phyloP scores from a whole-genome alignment of 2,113 vertebrate genomes.

The Anolis carolinensis region DNA sequence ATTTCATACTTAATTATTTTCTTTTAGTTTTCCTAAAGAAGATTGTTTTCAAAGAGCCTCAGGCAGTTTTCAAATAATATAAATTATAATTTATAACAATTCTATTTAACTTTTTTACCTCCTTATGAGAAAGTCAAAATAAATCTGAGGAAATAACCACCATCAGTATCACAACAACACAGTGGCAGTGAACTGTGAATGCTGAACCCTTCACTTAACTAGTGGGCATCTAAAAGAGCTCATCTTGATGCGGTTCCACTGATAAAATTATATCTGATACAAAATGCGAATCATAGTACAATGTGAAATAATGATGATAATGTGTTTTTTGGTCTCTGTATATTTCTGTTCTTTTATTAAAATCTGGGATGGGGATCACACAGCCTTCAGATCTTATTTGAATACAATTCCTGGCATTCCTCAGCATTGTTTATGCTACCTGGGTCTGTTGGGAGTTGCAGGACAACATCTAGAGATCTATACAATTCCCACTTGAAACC shows the following conservation, averaged over 20 bases:
- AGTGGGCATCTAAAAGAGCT: not conserved
- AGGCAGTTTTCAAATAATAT: not conserved
- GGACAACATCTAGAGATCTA: too few relatives aligned
- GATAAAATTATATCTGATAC: not conserved
- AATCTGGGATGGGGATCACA: too few relatives aligned
- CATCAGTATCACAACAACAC: not conserved
- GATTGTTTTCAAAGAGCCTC: too few relatives aligned
- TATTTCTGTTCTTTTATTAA: conserved; percentile 9
- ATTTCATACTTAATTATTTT: not conserved
- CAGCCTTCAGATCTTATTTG: too few relatives aligned
- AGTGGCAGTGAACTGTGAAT: not conserved
- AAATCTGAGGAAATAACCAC: not conserved
- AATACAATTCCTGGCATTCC: too few relatives aligned
- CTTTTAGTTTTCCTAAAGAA: not conserved
- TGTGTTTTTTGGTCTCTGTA: not conserved
- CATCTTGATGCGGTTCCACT: not conserved
- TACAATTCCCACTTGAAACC: not conserved
- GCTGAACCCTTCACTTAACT: not conserved
- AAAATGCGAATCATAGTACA: not conserved
- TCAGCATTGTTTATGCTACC: too few relatives aligned
- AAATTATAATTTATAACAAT: not conserved
- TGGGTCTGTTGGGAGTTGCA: too few relatives aligned
- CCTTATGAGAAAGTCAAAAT: not conserved
- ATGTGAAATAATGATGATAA: not conserved
- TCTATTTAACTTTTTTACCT: not conserved